These are phyloP conservation scores for Zapus hudsonius DNA, from an alignment of 2,113 vertebrate genomes.

Conservation along the genomic window DNA sequence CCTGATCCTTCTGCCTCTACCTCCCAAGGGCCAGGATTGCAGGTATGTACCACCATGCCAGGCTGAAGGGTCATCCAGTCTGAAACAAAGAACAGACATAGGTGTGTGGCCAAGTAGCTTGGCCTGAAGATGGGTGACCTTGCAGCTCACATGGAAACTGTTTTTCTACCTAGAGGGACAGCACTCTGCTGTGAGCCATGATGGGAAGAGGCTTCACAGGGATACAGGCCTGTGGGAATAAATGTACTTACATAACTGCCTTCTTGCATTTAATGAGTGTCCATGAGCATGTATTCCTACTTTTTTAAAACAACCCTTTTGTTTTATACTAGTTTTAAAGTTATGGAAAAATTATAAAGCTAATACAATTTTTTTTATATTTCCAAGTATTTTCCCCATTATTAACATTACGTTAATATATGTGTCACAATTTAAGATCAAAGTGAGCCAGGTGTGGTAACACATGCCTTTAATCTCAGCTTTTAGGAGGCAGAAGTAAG, in stretches of 20 bases:
- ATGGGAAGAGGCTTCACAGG: not conserved
- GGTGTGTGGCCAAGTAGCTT: not conserved
- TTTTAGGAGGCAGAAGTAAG: no score
- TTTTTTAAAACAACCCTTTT: not conserved
- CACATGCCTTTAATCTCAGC: no score
- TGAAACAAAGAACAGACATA: not conserved
- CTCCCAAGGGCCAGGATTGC: not conserved
- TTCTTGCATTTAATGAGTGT: not conserved
- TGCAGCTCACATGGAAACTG: not conserved
- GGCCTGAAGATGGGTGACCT: not conserved
- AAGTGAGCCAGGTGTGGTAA: no score
- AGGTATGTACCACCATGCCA: not conserved
- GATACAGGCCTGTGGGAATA: not conserved
- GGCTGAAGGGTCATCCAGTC: not conserved
- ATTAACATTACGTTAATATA: not conserved
- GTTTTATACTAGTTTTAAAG: slow-evolving; percentile 27
- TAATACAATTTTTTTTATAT: not conserved
- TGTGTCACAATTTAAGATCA: not conserved
- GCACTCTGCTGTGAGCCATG: not conserved
- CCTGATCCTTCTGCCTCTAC: not conserved
- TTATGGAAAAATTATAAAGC: not conserved
- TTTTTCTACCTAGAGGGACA: not conserved
- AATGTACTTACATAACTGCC: not conserved
- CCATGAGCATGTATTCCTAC: not conserved
- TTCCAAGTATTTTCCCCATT: not conserved